A percentile compares a stretch with the other conserved stretches of the same genome.
These are phyloP conservation scores for Drosophila gunungcola DNA, from an alignment of 1,140 invertebrate genomes.

Conservation along the genomic window DNA sequence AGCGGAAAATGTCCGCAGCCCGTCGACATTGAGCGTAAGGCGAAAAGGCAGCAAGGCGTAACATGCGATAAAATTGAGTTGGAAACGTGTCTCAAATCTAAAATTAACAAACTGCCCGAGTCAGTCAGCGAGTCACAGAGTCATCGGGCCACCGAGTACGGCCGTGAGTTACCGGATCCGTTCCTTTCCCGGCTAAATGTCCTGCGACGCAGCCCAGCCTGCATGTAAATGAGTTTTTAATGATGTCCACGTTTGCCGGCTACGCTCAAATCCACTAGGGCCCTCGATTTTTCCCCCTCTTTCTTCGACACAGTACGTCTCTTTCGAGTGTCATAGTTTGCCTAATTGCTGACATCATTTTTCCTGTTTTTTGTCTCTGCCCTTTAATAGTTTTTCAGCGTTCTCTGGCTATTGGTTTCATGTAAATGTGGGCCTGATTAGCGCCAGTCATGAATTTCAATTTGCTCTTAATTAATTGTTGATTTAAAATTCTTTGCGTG, in stretches of 20 bases:
- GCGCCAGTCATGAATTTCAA: conserved; percentile 76
- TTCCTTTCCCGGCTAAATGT: conserved; percentile 48
- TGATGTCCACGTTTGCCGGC: conserved; percentile 52
- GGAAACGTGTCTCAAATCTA: conserved; percentile 82
- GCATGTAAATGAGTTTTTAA: conserved; percentile 83
- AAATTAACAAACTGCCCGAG: conserved; percentile 76
- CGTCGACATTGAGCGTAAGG: conserved; percentile 55
- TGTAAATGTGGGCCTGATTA: conserved; percentile 78
- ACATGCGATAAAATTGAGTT: conserved; percentile 83
- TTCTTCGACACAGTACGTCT: conserved; percentile 18
- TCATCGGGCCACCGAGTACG: conserved; percentile 20
- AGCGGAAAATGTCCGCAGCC: conserved; percentile 22
- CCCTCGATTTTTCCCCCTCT: neutral
- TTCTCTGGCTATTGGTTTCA: conserved; percentile 60
- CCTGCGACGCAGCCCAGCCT: conserved; percentile 59
- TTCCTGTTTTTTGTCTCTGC: conserved; percentile 20
- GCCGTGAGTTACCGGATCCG: conserved; percentile 42
- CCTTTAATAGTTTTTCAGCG: conserved; percentile 66
- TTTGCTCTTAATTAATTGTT: conserved; percentile 79
- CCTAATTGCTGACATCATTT: conserved; percentile 76
- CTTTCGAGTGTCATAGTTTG: conserved; percentile 64
- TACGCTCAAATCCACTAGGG: conserved; percentile 1
- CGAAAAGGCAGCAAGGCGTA: conserved; percentile 81
- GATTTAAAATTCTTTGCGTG: conserved; percentile 67
- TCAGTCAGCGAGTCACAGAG: conserved; percentile 25